Conservation (phyloP, 2,113 vertebrate species). For the Eulacestoma nigropectus region DNA sequence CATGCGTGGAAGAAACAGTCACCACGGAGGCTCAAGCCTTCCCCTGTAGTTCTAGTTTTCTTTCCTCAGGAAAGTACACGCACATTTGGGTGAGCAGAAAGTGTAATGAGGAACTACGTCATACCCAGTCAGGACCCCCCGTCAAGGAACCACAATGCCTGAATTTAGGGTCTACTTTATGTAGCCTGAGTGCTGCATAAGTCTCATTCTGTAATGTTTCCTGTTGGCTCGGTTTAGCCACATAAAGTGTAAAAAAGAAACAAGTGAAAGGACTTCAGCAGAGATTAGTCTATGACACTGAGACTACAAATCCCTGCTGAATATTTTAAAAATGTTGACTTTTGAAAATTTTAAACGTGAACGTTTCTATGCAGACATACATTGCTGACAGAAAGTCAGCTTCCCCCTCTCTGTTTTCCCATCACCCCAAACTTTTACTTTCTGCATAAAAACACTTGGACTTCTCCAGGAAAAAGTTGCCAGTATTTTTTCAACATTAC, state of each 20-base stretch:
- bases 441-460: neutral
- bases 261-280: neutral
- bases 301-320: neutral
- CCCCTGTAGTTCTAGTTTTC: neutral
- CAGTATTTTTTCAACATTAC: constrained; percentile 1
- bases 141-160: neutral
- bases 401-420: neutral
- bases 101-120: neutral
- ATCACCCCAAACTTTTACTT: neutral
- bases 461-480: neutral
- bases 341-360: neutral
- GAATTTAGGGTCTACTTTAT: neutral
- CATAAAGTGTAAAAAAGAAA: neutral
- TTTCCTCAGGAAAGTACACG: neutral
- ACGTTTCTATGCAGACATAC: neutral
- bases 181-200: neutral
- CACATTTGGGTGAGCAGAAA: neutral
- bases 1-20: neutral
- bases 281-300: neutral
- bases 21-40: neutral
- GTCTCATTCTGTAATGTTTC: neutral
- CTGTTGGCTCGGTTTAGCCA: neutral
- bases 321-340: neutral
- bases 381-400: neutral
- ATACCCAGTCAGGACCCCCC: neutral